Evolutionary conservation across 2,888 invertebrate species (phyloP), one percentile per base, ranked within the genome.

Genomic region (Perizoma flavofasciatum): DNA sequence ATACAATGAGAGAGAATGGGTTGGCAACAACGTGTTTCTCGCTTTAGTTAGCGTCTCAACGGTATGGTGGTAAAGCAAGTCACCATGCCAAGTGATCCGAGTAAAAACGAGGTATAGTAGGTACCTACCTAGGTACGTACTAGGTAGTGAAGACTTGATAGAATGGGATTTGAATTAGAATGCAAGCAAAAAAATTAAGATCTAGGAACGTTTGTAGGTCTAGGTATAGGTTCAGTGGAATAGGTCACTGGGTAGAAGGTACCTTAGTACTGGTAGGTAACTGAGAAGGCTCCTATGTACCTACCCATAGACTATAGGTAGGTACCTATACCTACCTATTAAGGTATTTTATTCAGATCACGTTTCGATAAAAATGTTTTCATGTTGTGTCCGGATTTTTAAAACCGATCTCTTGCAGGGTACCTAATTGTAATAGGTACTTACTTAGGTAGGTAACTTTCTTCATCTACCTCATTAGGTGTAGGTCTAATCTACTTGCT

Each of bases 1-100:
- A 82, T 84, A 90, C 87, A 89, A 89, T 86, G 84, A 84, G 90
- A 81, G 85, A 51, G 79, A 89, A 72, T 60, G 81, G 74, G 82
- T 70, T 51, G 61, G 66, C 69, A 63, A 73, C 49, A 73, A 66
- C 63, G 56, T 48, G 58, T 65, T 41, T 79, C 79, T 77, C 81
- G 67, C 65, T 86, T 75, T 22, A 22, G 22, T 22, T 64, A 66
- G 61, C 75, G 80, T 82, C 83, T 81, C 82, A 81, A 75, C 77
- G 73, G 71, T 76, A 80, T 78, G 84, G 81, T 83, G 85, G 83
- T 77, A 80, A 74, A 75, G 72, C 71, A 54, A 61, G 55, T 49
- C 54, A 58, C 57, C 47, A 48, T 53, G 66, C 69, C 68, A 66
- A 73, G 67, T 70, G 70, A 74, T 69, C 66, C 69, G 71, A 73